Evolutionary conservation across 2,888 invertebrate species (phyloP).

Genomic region (Cephus spinipes): DNA sequence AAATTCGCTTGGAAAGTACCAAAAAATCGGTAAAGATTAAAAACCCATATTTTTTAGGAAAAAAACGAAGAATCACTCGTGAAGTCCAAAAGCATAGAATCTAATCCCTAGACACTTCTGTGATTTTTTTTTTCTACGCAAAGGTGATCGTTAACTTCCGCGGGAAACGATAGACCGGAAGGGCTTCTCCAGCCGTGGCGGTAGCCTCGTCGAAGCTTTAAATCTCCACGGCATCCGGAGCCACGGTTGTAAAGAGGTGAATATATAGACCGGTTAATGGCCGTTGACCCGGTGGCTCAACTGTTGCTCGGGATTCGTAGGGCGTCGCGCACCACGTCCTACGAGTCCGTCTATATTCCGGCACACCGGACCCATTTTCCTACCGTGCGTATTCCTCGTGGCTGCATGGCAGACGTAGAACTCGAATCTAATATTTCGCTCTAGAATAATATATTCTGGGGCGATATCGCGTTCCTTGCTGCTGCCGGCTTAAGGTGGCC

Average conservation of each 20-base stretch:
- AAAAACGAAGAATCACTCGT: too few relatives aligned
- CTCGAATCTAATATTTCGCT: neutral
- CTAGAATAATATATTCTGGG: neutral
- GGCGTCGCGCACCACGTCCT: neutral
- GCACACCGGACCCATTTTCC: neutral
- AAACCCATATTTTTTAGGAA: too few relatives aligned
- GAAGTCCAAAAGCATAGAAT: too few relatives aligned
- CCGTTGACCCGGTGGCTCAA: conserved; percentile 54
- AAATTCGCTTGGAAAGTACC: neutral
- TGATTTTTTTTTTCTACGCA: too few relatives aligned
- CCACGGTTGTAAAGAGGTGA: neutral
- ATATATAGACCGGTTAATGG: conserved; percentile 21
- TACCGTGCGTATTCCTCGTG: neutral
- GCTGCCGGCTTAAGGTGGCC: neutral
- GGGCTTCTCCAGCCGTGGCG: neutral
- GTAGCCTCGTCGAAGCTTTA: neutral
- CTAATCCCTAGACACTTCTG: too few relatives aligned
- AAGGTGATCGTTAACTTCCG: neutral
- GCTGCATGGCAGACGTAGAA: neutral
- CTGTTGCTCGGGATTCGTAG: conserved; percentile 44
- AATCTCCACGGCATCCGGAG: neutral
- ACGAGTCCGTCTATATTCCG: neutral
- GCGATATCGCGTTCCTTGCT: neutral
- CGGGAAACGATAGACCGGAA: neutral
- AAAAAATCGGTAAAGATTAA: too few relatives aligned